Conservation (phyloP, 2,113 vertebrate species). For the Sapajus apella region DNA sequence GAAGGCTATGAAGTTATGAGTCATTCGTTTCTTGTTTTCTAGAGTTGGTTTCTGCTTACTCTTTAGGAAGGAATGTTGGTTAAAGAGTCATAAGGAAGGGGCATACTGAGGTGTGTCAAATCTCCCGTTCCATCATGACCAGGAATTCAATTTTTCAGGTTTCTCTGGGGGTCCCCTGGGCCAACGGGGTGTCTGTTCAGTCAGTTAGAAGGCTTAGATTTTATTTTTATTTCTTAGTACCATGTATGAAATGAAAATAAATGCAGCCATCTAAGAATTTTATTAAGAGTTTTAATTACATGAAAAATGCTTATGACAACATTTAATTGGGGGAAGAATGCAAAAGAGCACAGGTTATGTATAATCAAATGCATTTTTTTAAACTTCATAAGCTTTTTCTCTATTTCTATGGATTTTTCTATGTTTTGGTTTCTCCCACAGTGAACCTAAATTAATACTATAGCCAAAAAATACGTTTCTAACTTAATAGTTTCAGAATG, state of each 20-base stretch:
- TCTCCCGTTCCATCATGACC: too few relatives aligned
- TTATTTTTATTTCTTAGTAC: neutral
- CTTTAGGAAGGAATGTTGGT: too few relatives aligned
- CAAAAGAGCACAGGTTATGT: neutral
- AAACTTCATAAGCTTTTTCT: neutral
- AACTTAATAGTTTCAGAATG: constrained; percentile 26
- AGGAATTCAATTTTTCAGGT: too few relatives aligned
- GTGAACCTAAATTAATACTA: neutral
- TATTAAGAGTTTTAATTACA: constrained; percentile 13
- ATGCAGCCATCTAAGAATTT: neutral
- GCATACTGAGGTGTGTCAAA: too few relatives aligned
- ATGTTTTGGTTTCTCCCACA: neutral
- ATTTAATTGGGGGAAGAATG: neutral
- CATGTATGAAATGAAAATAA: neutral
- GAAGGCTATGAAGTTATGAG: too few relatives aligned
- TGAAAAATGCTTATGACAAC: neutral
- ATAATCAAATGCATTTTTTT: neutral
- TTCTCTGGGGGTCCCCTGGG: too few relatives aligned
- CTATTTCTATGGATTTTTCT: neutral
- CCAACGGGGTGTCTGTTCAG: too few relatives aligned
- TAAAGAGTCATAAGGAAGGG: too few relatives aligned
- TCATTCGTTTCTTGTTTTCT: too few relatives aligned
- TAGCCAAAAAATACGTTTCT: constrained; percentile 46
- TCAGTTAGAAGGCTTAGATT: too few relatives aligned
- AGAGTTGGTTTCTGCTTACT: too few relatives aligned